These are phyloP conservation scores for Micrasema minimum DNA, from an alignment of 1,140 invertebrate species.

Conservation along the genomic window DNA sequence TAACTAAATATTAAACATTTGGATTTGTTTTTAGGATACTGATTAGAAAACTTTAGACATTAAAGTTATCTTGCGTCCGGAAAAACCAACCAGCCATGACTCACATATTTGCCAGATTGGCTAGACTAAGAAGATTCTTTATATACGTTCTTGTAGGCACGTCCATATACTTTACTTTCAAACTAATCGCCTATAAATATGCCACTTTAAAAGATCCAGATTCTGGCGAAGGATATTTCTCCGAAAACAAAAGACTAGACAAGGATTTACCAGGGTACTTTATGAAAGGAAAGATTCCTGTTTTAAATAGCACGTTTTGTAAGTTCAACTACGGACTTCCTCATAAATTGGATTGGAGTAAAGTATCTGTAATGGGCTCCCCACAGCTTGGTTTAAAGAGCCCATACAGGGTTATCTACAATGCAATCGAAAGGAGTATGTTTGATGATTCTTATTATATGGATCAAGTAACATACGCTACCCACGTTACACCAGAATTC, in stretches of 20 bases:
- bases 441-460: constrained; percentile 58
- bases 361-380: constrained; percentile 60
- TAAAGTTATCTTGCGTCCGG: no score
- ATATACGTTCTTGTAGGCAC: constrained; percentile 52
- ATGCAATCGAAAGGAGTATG: constrained; percentile 66
- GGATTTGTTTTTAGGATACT: no score
- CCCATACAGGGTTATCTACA: constrained; percentile 74
- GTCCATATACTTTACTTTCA: constrained; percentile 52
- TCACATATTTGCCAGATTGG: neutral
- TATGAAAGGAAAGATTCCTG: constrained; percentile 64
- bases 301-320: constrained; percentile 69
- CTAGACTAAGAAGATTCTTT: constrained; percentile 34
- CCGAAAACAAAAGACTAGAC: constrained; percentile 58
- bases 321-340: constrained; percentile 73
- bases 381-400: constrained; percentile 70
- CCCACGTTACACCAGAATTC: constrained; percentile 80
- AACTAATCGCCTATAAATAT: constrained; percentile 55
- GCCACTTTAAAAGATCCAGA: neutral
- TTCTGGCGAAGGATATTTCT: neutral
- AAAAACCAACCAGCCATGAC: neutral
- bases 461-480: constrained; percentile 73
- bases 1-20: no score
- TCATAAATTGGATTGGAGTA: constrained; percentile 65
- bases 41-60: no score
- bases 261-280: constrained; percentile 65